Percentiles rank a stretch among this genome's conserved stretches.
Conservation (phyloP, 2,888 invertebrate genomes). For the Hypercompe scribonia region DNA sequence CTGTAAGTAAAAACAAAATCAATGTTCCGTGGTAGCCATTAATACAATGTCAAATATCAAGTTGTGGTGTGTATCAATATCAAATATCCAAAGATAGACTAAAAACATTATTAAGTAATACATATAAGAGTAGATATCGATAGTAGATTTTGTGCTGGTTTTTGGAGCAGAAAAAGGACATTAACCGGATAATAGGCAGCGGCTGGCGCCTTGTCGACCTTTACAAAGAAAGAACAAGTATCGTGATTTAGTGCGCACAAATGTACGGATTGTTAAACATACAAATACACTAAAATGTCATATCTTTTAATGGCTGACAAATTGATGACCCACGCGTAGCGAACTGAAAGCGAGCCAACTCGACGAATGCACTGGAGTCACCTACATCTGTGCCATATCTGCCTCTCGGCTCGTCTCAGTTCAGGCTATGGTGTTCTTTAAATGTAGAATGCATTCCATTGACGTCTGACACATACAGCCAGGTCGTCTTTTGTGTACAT, state of each 20-base stretch:
- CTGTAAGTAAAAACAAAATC: neutral
- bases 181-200: slow-evolving; percentile 40
- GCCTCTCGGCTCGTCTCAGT: slow-evolving; percentile 26
- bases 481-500: slow-evolving; percentile 15
- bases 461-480: slow-evolving; percentile 24
- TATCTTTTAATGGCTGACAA: slow-evolving; percentile 32
- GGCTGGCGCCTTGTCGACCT: slow-evolving; percentile 17
- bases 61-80: too few species aligned
- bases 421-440: slow-evolving; percentile 23
- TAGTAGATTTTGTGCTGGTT: slow-evolving; percentile 37
- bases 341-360: slow-evolving; percentile 49
- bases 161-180: slow-evolving; percentile 39
- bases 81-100: neutral
- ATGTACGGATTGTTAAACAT: neutral
- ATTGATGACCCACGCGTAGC: slow-evolving; percentile 44
- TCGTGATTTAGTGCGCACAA: slow-evolving; percentile 13
- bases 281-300: slow-evolving; percentile 17
- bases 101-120: neutral
- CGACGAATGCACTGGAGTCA: slow-evolving; percentile 34
- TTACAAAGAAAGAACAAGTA: neutral
- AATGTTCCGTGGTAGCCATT: neutral
- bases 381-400: slow-evolving; percentile 28
- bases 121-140: neutral
- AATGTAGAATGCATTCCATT: slow-evolving; percentile 24
- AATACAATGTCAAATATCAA: neutral